phyloP scores from a whole-genome alignment of 2,797 vertebrate species.

The Bradypodion ventrale region DNA sequence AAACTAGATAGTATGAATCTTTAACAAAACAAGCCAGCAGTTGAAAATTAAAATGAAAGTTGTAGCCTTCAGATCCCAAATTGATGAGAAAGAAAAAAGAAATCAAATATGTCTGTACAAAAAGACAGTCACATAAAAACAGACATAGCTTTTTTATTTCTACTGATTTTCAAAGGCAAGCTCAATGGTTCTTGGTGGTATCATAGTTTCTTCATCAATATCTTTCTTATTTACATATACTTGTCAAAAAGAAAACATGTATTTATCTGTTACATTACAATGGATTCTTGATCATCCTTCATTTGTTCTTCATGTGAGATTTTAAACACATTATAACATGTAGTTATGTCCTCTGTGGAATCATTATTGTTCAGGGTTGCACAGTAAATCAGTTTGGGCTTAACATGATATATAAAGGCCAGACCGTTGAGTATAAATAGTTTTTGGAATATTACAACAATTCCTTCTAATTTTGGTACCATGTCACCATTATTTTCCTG shows the following conservation, averaged over 20 bases:
- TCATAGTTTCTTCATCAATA: background rate
- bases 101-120: background rate
- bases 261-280: background rate
- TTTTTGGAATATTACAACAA: no score
- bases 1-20: constrained; percentile 44
- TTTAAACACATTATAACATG: background rate
- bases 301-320: background rate
- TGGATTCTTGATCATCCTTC: background rate
- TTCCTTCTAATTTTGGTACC: no score
- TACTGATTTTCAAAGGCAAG: background rate
- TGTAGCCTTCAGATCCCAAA: constrained; percentile 21
- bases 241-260: background rate
- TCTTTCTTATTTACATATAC: background rate
- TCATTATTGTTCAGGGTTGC: background rate
- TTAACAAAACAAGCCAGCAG: constrained; percentile 26
- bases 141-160: background rate
- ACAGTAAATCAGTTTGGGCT: background rate
- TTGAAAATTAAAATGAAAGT: constrained; percentile 25
- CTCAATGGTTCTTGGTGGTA: background rate
- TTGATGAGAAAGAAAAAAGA: constrained; percentile 27
- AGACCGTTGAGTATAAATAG: no score
- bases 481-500: no score
- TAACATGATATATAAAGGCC: background rate
- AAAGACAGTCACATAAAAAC: background rate
- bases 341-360: background rate